Evolutionary conservation across 2,888 invertebrate species (phyloP).

Genomic region (Rhingia campestris): DNA sequence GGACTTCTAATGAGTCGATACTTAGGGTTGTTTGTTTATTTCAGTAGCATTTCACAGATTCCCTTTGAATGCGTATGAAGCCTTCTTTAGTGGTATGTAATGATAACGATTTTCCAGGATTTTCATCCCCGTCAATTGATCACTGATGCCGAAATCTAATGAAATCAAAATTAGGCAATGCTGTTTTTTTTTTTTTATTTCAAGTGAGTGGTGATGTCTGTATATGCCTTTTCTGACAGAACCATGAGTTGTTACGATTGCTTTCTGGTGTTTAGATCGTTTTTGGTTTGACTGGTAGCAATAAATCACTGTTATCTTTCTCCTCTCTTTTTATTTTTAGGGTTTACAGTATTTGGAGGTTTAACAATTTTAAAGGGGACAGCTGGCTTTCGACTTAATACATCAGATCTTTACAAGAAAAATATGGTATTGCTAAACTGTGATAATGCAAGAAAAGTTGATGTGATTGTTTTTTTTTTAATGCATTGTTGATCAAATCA

Average conservation of each 20-base stretch:
- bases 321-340: conserved; percentile 15
- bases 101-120: conserved; percentile 58
- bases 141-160: conserved; percentile 53
- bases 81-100: conserved; percentile 70
- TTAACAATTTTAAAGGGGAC: conserved; percentile 40
- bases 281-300: conserved; percentile 57
- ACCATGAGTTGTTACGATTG: conserved; percentile 25
- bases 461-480: too few relatives aligned
- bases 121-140: conserved; percentile 68
- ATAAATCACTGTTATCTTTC: conserved; percentile 64
- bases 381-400: conserved; percentile 27
- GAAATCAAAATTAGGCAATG: conserved; percentile 71
- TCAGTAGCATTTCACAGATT: conserved; percentile 40
- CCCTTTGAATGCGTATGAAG: conserved; percentile 59
- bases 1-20: conserved; percentile 66
- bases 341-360: conserved; percentile 33
- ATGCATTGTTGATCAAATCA: too few relatives aligned
- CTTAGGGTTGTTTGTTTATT: conserved; percentile 30
- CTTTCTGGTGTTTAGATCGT: conserved; percentile 45
- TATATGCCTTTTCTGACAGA: conserved; percentile 1
- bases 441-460: too few relatives aligned
- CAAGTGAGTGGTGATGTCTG: conserved; percentile 51
- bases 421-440: too few relatives aligned
- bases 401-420: too few relatives aligned
- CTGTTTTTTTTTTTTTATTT: not conserved